These are phyloP conservation scores for Drosophila atripex DNA, from an alignment of 2,888 invertebrate species.

Conservation along the genomic window DNA sequence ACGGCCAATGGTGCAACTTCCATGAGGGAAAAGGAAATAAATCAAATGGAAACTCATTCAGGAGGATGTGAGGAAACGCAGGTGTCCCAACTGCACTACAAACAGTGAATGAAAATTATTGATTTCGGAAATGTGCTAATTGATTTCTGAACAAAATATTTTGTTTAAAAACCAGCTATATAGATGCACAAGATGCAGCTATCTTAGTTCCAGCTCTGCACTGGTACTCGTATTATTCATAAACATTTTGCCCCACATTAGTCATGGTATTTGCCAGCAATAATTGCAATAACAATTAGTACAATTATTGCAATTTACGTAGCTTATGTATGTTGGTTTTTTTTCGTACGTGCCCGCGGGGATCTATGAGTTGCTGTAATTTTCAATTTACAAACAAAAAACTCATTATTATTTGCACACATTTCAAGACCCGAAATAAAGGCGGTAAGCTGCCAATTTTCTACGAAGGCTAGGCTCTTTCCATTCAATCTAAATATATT, in stretches of 20 bases:
- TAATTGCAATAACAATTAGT: conserved; percentile 78
- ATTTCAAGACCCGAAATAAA: conserved; percentile 19
- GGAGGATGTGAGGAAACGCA: conserved; percentile 15
- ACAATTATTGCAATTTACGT: conserved; percentile 74
- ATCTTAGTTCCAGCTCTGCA: conserved; percentile 6
- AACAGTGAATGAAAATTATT: background rate
- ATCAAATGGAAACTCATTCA: conserved; percentile 23
- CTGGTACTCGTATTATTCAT: conserved; percentile 51
- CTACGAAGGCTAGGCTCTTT: conserved; percentile 7
- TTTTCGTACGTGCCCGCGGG: background rate
- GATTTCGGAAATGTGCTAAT: background rate
- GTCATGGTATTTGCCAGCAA: conserved; percentile 74
- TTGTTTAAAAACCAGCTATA: background rate
- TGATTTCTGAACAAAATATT: background rate
- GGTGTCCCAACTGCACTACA: conserved; percentile 23
- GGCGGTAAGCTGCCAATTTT: conserved; percentile 18
- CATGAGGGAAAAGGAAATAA: conserved; percentile 39
- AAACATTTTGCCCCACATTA: conserved; percentile 67
- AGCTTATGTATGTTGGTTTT: conserved; percentile 5
- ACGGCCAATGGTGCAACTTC: conserved; percentile 49
- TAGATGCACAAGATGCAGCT: conserved; percentile 6
- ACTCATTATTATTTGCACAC: conserved; percentile 45
- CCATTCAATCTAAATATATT: conserved; percentile 2
- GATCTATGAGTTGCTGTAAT: conserved; percentile 45
- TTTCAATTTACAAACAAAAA: conserved; percentile 69